Conservation (phyloP, 1,140 invertebrate species). For the Schlechtendalia chinensis region DNA sequence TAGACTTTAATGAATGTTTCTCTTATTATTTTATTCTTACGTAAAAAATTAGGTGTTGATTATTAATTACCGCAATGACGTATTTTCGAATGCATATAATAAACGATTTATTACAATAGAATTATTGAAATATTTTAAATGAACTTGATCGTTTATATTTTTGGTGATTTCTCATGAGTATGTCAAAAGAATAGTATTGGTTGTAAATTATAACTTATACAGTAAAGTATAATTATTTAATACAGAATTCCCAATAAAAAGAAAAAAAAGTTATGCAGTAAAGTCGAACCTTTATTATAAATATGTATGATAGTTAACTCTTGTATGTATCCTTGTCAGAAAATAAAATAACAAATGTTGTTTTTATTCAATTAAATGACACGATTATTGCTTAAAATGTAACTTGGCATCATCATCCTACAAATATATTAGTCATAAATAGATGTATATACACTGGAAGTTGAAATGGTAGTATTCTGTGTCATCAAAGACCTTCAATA, state of each 20-base stretch:
- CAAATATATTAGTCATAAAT: background rate
- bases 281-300: background rate
- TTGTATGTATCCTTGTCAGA: background rate
- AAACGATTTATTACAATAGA: too few species aligned
- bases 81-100: too few species aligned
- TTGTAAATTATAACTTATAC: background rate
- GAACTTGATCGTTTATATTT: background rate
- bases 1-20: too few species aligned
- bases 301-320: background rate
- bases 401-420: background rate
- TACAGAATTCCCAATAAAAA: background rate
- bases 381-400: background rate
- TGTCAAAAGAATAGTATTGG: background rate
- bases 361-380: background rate
- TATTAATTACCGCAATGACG: too few species aligned
- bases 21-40: too few species aligned
- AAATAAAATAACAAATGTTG: background rate
- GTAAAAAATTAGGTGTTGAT: too few species aligned
- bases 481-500: background rate
- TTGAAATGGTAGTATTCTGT: background rate
- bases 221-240: background rate
- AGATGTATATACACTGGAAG: background rate
- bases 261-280: background rate
- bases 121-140: too few species aligned
- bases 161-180: background rate